Base-by-base conservation (phyloP, 2,797 vertebrate genomes). In the Iguana delicatissima region DNA sequence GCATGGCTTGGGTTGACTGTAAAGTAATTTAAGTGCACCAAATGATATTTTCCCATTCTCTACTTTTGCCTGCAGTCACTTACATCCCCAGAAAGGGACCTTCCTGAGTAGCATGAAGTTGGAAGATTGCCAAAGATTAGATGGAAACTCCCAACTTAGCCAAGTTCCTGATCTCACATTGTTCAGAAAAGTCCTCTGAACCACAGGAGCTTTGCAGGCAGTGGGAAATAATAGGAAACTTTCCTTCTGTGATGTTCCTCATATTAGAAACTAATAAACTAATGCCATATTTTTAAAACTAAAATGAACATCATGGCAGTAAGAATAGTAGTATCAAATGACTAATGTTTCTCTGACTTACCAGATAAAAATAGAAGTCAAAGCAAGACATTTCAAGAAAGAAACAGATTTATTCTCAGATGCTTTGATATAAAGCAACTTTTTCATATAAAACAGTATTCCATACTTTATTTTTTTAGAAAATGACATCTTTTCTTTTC, bases 401-500 rank as follows among this genome's bases (percentile, higher is more conserved):
- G 89, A 94, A 96, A 95, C 88, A 93, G 87, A 55, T 97, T 97
- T 97, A 97, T 97, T 97, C 95, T 94, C 95, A 96, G 94, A 95
- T 94, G 94, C 93, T 91, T 96, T 96, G 91, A 96, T 94, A 86
- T 93, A 96, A 96, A 95, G 96, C 96, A 96, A 91, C 93, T 96
- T 84, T 93, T 95, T 96, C 93, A 93, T 97, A 97, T 95, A 97
- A 97, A 98, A 97, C 92, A 95, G 92, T 95, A 94, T 90, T 93
- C 82, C 86, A 94, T 69, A 69, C 67, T 94, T 95, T 22, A 22
- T 52, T 52, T 91, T 94, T 96, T 95, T 96, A 95, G 92, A 95
- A 96, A 97, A 97, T 92, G 92, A 95, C 96, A 26, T 94, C 93
- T 93, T 87, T 93, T 80, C 94, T 93, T 94, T 64, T 92, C 92